Evolutionary conservation across 2,113 vertebrate species (phyloP).

Genomic region (Carettochelys insculpta): DNA sequence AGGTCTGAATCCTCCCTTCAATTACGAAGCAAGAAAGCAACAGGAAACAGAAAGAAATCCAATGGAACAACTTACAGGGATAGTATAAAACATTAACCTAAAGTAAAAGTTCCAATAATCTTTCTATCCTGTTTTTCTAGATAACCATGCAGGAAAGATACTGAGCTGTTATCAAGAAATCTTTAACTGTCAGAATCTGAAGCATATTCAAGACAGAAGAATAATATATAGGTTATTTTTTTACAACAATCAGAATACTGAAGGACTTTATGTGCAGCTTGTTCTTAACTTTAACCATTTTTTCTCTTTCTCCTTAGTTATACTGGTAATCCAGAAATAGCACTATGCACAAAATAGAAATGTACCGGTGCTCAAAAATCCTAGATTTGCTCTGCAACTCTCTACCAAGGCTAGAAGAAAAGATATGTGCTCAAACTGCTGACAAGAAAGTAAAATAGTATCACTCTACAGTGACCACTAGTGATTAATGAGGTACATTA

Average conservation of each 20-base stretch:
- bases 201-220: background rate
- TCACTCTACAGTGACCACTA: background rate
- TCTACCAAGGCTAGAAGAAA: background rate
- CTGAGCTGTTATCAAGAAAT: background rate
- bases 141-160: conserved; percentile 26
- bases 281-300: background rate
- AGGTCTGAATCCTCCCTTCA: conserved; percentile 99
- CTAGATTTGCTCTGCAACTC: background rate
- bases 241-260: background rate
- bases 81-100: conserved; percentile 74
- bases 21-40: conserved; percentile 89
- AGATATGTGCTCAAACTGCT: background rate
- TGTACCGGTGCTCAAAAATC: background rate
- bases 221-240: background rate
- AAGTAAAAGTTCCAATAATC: conserved; percentile 43
- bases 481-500: background rate
- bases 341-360: background rate
- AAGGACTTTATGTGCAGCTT: background rate
- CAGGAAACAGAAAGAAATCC: conserved; percentile 96
- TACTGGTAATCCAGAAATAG: background rate
- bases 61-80: conserved; percentile 88
- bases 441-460: background rate
- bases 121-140: conserved; percentile 44
- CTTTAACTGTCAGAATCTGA: background rate
- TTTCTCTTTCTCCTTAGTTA: background rate